Conservation (phyloP, 2,888 invertebrate species). For the Athalia cordata region DNA sequence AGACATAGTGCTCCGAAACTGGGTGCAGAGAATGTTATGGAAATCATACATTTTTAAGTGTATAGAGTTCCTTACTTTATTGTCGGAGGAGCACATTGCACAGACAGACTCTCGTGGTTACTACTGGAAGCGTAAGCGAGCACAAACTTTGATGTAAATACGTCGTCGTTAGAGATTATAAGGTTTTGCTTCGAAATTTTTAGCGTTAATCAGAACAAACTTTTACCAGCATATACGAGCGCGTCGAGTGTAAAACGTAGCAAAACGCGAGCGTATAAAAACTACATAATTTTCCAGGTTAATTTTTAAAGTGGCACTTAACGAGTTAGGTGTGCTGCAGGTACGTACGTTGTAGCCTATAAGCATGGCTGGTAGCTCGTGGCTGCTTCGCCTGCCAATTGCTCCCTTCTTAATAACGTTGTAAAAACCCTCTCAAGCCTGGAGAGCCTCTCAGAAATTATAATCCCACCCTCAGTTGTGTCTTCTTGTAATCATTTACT, state of each 20-base stretch:
- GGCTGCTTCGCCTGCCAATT: slow-evolving; percentile 40
- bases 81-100: neutral
- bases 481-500: slow-evolving; percentile 54
- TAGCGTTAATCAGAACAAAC: slow-evolving; percentile 49
- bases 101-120: neutral
- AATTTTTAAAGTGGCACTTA: slow-evolving; percentile 63
- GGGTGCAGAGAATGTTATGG: neutral
- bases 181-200: slow-evolving; percentile 44
- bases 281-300: slow-evolving; percentile 61
- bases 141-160: slow-evolving; percentile 37
- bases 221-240: slow-evolving; percentile 54
- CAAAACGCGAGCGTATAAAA: slow-evolving; percentile 55
- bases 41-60: neutral
- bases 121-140: slow-evolving; percentile 8
- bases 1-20: neutral
- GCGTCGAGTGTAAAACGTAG: slow-evolving; percentile 50
- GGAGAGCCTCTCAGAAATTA: slow-evolving; percentile 55
- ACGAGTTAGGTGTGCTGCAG: slow-evolving; percentile 50
- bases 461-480: slow-evolving; percentile 50
- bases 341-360: slow-evolving; percentile 5
- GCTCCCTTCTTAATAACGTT: slow-evolving; percentile 51
- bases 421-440: slow-evolving; percentile 53
- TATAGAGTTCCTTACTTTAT: neutral
- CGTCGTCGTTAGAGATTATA: slow-evolving; percentile 40
- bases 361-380: slow-evolving; percentile 27